Conservation (phyloP, 1,140 invertebrate genomes). For the Tetramorium parvispinum region DNA sequence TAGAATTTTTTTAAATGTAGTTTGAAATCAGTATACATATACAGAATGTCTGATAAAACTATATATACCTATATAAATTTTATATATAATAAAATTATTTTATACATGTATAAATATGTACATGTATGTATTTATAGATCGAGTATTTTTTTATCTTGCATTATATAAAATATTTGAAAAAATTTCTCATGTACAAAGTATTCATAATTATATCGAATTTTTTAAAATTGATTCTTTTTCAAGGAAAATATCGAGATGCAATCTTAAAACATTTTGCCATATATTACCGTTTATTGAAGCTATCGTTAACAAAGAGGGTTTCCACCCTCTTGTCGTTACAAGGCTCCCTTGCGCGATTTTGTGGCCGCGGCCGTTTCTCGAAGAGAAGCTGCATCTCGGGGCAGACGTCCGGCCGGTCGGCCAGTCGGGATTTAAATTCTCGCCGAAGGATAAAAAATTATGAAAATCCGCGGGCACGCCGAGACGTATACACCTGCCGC, state of each 20-base stretch:
- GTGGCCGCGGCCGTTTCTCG: not conserved
- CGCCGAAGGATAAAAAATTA: constrained; percentile 77
- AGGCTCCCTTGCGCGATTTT: not conserved
- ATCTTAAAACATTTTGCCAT: not conserved
- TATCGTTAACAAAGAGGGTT: not conserved
- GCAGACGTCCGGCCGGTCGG: not conserved
- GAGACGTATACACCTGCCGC: constrained; percentile 68
- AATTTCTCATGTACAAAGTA: too few species aligned
- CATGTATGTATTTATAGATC: not conserved
- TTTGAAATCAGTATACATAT: not conserved
- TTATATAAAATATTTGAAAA: not conserved
- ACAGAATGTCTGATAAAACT: not conserved
- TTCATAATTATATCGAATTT: not conserved
- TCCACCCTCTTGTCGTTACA: not conserved
- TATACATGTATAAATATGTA: not conserved
- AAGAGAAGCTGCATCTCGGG: not conserved
- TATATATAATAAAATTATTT: not conserved
- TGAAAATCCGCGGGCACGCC: constrained; percentile 67
- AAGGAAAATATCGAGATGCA: not conserved
- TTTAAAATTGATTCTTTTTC: not conserved
- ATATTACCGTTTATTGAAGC: not conserved
- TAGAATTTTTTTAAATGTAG: not conserved
- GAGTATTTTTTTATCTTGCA: not conserved
- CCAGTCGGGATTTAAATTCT: constrained; percentile 67
- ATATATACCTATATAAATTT: not conserved